Evolutionary conservation across 2,113 vertebrate species (phyloP).

Genomic region (Cyphomyrus discorhynchus): DNA sequence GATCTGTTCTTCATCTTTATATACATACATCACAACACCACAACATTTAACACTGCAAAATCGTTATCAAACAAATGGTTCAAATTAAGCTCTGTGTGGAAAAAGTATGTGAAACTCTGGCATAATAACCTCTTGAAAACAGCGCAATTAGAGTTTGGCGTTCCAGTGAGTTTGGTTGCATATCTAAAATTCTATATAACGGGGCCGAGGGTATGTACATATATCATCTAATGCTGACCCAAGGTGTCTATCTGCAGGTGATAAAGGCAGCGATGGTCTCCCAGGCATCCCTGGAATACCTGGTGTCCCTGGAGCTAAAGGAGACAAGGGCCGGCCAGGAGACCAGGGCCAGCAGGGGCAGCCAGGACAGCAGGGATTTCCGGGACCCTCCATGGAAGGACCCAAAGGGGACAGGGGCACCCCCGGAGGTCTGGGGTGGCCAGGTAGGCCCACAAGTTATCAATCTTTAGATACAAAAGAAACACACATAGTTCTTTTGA

Average conservation of each 20-base stretch:
- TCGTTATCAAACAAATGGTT: background rate
- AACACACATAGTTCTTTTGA: background rate
- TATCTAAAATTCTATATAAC: background rate
- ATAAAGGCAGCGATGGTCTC: conserved; percentile 76
- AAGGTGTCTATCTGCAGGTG: conserved; percentile 56
- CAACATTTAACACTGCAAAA: background rate
- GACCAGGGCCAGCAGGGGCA: conserved; percentile 65
- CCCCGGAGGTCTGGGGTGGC: conserved; percentile 67
- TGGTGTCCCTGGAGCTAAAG: conserved; percentile 82
- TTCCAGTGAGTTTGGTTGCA: conserved; percentile 2
- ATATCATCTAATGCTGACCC: background rate
- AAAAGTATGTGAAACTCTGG: background rate
- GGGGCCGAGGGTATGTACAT: background rate
- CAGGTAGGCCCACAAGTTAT: conserved; percentile 60
- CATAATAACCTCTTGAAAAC: background rate
- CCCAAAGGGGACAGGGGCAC: conserved; percentile 85
- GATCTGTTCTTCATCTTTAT: background rate
- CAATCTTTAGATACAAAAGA: background rate
- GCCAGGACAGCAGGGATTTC: conserved; percentile 68
- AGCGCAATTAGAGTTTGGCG: background rate
- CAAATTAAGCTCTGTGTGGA: background rate
- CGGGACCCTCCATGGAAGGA: conserved; percentile 69
- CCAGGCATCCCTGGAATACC: conserved; percentile 80
- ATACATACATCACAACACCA: background rate
- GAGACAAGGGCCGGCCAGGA: conserved; percentile 76